Percentiles rank a stretch among this genome's conserved stretches.
These are phyloP conservation scores for Phyto melanocephala DNA, from an alignment of 2,888 invertebrate genomes.

Conservation along the genomic window DNA sequence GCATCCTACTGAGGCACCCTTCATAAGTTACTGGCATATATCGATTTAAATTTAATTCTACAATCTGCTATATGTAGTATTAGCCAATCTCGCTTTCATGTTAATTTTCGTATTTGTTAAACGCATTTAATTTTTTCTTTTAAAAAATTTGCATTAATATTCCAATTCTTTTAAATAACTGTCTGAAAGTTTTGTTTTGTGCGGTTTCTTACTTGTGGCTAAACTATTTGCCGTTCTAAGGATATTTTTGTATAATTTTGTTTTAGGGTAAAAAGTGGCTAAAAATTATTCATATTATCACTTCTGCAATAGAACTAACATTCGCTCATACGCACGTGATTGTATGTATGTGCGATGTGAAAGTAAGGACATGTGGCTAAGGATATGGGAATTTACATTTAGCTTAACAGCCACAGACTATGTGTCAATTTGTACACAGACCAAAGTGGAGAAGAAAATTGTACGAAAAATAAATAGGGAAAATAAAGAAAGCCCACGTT, in stretches of 20 bases:
- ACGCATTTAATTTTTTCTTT: background rate
- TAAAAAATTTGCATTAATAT: too few relatives aligned
- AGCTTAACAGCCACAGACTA: constrained; percentile 51
- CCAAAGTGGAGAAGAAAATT: background rate
- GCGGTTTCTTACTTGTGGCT: constrained; percentile 42
- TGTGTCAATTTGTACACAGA: constrained; percentile 65
- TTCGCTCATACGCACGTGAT: constrained; percentile 58
- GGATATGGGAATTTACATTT: constrained; percentile 41
- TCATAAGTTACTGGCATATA: too few relatives aligned
- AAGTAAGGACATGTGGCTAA: constrained; percentile 10
- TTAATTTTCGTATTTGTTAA: too few relatives aligned
- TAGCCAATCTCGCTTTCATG: too few relatives aligned
- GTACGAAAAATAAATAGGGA: constrained; percentile 66
- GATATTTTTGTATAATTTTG: background rate
- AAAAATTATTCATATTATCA: constrained; percentile 77
- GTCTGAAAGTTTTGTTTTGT: background rate
- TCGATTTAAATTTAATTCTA: too few relatives aligned
- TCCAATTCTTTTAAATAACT: background rate
- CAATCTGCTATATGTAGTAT: too few relatives aligned
- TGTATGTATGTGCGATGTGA: constrained; percentile 61
- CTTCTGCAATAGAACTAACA: constrained; percentile 59
- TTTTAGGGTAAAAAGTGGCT: constrained; percentile 72
- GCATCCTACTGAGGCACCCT: too few relatives aligned
- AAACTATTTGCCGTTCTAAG: constrained; percentile 49
- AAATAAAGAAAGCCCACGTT: constrained; percentile 43